Base-by-base conservation (phyloP, 2,888 invertebrate species). In the Schrankia costaestrigalis region DNA sequence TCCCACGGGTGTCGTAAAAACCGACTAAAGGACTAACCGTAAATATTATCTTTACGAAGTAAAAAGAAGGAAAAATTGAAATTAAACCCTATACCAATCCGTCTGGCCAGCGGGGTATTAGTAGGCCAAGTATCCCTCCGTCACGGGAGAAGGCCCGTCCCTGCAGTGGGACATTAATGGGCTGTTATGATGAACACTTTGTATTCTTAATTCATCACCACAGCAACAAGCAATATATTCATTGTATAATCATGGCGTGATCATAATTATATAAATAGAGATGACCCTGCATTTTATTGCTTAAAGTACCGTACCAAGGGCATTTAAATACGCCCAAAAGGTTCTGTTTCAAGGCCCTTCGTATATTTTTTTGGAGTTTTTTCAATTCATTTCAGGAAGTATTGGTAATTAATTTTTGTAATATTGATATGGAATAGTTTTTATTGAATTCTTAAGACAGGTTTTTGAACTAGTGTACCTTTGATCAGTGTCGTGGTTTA, bases 341-440 rank as follows among this genome's bases (percentile, higher is more conserved):
- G 38, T 37, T 32, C 23, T 24, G 18, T 33, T 27, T 10, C 34
- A 50, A 47, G 50, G 44, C 33, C 23, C 7, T 30, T 18, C 26
- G n/a, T 10, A 26, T 3, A 15, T 7, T 11, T 18, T 34, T 23
- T 35, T 32, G 26, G 9, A 26, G 13, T 26, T 23, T 41, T 28
- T 35, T 34, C 31, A 25, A 43, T 18, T 32, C 3, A 36, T 27
- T 47, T 41, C 45, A 46, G 54, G 54, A 55, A 55, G 56, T 54
- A 34, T 29, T 24, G 12, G 3, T 26, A 11, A 27, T 9, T 21
- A 12, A 21, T 8, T 19, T 28, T 12, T 30, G 10, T 21, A 18
- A 12, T 28, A 21, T 1, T 19, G 12, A 19, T 8, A 18, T 11
- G 3, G n/a, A 19, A 19, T 19, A 19, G 19, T 19, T 3, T 5